These are phyloP conservation scores for Amphipoea lucens DNA, from an alignment of 2,888 invertebrate species.

Conservation along the genomic window DNA sequence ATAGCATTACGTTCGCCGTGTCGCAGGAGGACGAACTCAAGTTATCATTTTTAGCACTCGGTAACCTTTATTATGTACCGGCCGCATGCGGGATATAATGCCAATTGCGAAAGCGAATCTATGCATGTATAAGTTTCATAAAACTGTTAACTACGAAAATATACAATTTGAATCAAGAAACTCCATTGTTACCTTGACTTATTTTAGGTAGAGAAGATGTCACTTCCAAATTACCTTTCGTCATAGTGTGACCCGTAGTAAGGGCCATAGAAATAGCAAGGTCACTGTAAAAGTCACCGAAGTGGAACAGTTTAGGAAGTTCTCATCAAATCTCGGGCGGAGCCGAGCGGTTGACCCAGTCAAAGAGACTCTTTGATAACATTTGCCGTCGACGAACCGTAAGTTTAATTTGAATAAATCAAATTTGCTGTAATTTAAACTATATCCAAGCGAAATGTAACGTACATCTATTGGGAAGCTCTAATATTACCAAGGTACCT, in stretches of 20 bases:
- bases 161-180: background rate
- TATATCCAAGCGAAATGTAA: constrained; percentile 59
- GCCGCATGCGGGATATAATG: background rate
- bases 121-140: background rate
- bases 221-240: constrained; percentile 20
- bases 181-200: background rate
- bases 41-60: background rate
- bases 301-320: constrained; percentile 82
- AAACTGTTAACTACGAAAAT: background rate
- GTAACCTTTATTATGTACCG: background rate
- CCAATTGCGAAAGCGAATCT: background rate
- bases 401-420: constrained; percentile 85
- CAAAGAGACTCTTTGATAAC: constrained; percentile 84
- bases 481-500: constrained; percentile 27
- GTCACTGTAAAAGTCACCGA: constrained; percentile 81
- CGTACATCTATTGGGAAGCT: constrained; percentile 38
- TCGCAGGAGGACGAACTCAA: background rate
- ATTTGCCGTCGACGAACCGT: constrained; percentile 79
- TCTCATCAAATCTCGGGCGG: constrained; percentile 79
- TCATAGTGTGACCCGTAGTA: constrained; percentile 60
- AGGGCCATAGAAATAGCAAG: constrained; percentile 76
- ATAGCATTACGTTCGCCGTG: constrained; percentile 3
- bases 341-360: constrained; percentile 76
- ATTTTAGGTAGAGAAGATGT: constrained; percentile 1
- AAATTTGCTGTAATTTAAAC: constrained; percentile 78